These are phyloP conservation scores for Euwallacea similis DNA, from an alignment of 1,140 invertebrate genomes.

Conservation along the genomic window DNA sequence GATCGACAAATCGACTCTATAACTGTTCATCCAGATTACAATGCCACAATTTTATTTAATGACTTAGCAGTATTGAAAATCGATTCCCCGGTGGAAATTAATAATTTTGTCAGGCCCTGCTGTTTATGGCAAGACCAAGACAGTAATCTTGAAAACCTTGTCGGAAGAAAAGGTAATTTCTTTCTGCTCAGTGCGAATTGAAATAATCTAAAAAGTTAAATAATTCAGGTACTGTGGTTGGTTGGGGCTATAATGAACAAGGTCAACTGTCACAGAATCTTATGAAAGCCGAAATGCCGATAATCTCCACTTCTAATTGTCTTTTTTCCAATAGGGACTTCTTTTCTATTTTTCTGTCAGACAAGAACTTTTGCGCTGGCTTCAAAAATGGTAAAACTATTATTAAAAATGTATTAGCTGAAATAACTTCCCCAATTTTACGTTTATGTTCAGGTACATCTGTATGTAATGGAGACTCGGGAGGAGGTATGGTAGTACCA, in stretches of 20 bases:
- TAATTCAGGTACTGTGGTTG: constrained; percentile 60
- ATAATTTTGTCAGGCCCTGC: constrained; percentile 59
- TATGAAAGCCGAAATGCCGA: constrained; percentile 49
- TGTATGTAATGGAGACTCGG: constrained; percentile 65
- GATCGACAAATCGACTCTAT: constrained; percentile 56
- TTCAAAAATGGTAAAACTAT: constrained; percentile 47
- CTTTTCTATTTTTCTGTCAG: constrained; percentile 59
- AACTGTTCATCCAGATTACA: constrained; percentile 61
- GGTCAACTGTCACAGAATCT: constrained; percentile 58
- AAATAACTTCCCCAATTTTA: not conserved
- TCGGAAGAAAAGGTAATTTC: constrained; percentile 53
- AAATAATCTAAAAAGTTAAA: constrained; percentile 32
- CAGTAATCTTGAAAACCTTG: constrained; percentile 54
- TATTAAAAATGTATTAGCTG: not conserved
- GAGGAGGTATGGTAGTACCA: constrained; percentile 60
- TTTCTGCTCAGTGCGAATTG: not conserved
- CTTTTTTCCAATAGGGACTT: constrained; percentile 52
- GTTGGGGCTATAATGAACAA: constrained; percentile 64
- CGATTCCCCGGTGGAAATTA: constrained; percentile 55
- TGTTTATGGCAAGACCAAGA: constrained; percentile 62
- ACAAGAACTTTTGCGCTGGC: constrained; percentile 67
- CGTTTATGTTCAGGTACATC: constrained; percentile 55
- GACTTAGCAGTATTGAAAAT: constrained; percentile 63
- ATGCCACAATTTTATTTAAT: constrained; percentile 56
- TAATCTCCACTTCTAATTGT: constrained; percentile 48